Base-by-base conservation (phyloP, 2,888 invertebrate genomes). In the Palloptera scutellata region DNA sequence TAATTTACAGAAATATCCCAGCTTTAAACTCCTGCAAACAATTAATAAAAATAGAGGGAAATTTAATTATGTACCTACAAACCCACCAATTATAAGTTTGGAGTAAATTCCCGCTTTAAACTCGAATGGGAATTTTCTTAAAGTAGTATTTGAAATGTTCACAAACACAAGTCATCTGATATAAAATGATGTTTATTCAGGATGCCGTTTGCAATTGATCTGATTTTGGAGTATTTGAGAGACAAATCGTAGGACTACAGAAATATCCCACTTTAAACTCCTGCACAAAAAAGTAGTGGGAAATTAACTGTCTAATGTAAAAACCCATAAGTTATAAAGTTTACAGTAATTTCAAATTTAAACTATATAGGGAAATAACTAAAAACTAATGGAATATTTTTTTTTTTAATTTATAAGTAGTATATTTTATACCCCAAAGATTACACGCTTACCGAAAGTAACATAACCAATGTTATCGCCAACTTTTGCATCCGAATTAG, bases 391-490 rank as follows among this genome's bases (percentile, higher is more conserved):
- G n/a, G n/a, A n/a, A n/a, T n/a, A n/a, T n/a, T n/a, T n/a, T n/a
- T n/a, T n/a, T n/a, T n/a, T n/a, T n/a, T 15, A 17, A 55, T 53
- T 40, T 10, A n/a, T 20, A 54, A 43, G 48, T 5, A 45, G 45
- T 15, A 43, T 13, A 54, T 41, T 20, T 51, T 17, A 17, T 19
- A 10, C 1, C 17, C 17, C 11, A 30, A 30, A 30, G 30, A 0
- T 20, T 55, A n/a, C 9, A 19, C 8, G 86, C 88, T 87, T 86
- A 96, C 96, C 96, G 87, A 99, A 99, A 73, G 99, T 99, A 81
- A 99, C 97, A 86, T 99, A 99, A 85, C 98, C 98, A 86, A 98
- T 96, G 87, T 98, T 97, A 83, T 98, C 97, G 70, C 97, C 97
- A 73, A 94, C 91, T 83, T 91, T 91, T 66, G 98, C 98, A 81